A percentile compares a stretch with the other conserved stretches of the same genome.
These are phyloP conservation scores for Eupristina koningsbergeri DNA, from an alignment of 1,140 invertebrate species.

Conservation along the genomic window DNA sequence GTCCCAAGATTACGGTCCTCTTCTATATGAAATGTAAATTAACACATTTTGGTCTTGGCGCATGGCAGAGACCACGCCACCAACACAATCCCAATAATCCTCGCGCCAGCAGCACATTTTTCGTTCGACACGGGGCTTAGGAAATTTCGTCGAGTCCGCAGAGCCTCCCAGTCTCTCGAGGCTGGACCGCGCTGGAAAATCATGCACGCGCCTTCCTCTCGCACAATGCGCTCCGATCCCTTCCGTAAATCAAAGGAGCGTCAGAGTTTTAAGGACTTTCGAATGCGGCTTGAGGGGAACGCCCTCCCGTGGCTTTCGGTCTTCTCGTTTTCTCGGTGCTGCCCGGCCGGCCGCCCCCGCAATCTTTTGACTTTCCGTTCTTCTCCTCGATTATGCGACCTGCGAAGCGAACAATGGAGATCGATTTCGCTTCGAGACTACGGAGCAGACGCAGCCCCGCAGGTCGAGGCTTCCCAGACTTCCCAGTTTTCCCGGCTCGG, in stretches of 20 bases:
- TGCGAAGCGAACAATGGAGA: constrained; percentile 25
- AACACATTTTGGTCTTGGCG: constrained; percentile 14
- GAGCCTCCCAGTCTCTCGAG: not conserved
- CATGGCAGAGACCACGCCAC: not conserved
- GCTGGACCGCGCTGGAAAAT: constrained; percentile 6
- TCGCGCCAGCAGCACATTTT: not conserved
- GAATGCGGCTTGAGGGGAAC: constrained; percentile 53
- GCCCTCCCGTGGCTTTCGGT: constrained; percentile 11
- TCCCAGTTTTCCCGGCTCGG: not conserved
- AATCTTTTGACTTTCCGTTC: constrained; percentile 39
- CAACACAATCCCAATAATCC: too few species aligned
- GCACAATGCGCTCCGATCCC: constrained; percentile 21
- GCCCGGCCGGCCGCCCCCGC: not conserved
- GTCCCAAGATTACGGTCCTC: too few species aligned
- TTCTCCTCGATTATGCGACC: constrained; percentile 38
- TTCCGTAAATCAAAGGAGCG: constrained; percentile 58
- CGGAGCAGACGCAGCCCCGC: not conserved
- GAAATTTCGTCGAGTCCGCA: not conserved
- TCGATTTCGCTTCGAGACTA: constrained; percentile 38
- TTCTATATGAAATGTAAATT: constrained; percentile 20
- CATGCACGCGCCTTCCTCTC: not conserved
- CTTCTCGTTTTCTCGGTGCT: constrained; percentile 41
- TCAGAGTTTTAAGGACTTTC: constrained; percentile 56
- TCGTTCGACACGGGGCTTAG: not conserved
- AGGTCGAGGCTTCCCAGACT: not conserved